Evolutionary conservation across 1,140 invertebrate species (phyloP).

Genomic region (Asbolus verrucosus): DNA sequence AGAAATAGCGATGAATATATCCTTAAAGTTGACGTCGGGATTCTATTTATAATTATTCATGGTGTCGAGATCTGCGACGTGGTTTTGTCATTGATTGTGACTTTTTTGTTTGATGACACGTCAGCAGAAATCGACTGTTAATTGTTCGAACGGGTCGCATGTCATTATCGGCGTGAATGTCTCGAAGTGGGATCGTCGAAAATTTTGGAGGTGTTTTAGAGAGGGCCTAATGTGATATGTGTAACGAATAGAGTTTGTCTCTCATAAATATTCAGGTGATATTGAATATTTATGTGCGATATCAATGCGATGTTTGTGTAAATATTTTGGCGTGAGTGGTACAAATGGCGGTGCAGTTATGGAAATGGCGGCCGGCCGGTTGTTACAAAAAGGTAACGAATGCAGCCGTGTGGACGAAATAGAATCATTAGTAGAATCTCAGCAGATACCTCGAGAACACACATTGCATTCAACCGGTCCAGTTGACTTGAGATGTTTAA

Average conservation of each 20-base stretch:
- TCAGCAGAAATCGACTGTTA: neutral
- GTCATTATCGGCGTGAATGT: neutral
- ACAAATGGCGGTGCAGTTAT: slow-evolving; percentile 37
- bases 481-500: slow-evolving; percentile 43
- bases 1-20: slow-evolving; percentile 6
- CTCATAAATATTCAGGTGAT: slow-evolving; percentile 36
- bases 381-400: slow-evolving; percentile 41
- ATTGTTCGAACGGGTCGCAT: neutral
- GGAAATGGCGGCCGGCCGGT: slow-evolving; percentile 17
- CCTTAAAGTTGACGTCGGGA: neutral
- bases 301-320: slow-evolving; percentile 35
- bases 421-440: slow-evolving; percentile 45
- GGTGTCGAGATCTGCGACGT: neutral
- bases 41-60: slow-evolving; percentile 20
- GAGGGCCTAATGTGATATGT: neutral
- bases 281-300: slow-evolving; percentile 35
- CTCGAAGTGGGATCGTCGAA: neutral
- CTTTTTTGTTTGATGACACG: neutral
- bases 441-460: slow-evolving; percentile 30
- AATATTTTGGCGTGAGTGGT: slow-evolving; percentile 39
- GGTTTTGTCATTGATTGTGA: slow-evolving; percentile 10
- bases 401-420: slow-evolving; percentile 38
- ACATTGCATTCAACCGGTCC: slow-evolving; percentile 40
- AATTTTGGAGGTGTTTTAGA: slow-evolving; percentile 6
- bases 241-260: slow-evolving; percentile 32